Conservation (phyloP, 2,888 invertebrate genomes). For the Apodemia zela region DNA sequence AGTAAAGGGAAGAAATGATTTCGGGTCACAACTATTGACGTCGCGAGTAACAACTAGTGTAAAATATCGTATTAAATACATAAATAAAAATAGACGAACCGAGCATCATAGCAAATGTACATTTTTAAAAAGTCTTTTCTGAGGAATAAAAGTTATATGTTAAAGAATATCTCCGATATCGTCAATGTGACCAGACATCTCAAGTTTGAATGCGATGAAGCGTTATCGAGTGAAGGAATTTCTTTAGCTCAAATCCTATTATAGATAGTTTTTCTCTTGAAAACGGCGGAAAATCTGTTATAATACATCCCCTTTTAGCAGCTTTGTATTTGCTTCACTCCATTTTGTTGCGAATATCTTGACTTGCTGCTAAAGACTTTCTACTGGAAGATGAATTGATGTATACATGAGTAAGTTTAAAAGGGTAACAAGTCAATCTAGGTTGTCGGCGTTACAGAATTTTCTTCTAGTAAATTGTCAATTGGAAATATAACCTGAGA, state of each 20-base stretch:
- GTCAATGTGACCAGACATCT: background rate
- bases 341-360: background rate
- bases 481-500: no score
- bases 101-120: no score
- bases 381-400: background rate
- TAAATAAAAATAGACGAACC: no score
- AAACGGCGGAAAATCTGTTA: background rate
- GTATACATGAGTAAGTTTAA: background rate
- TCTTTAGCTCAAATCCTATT: conserved; percentile 8
- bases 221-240: conserved; percentile 9
- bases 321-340: background rate
- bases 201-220: conserved; percentile 8
- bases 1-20: no score
- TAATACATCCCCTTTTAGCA: background rate
- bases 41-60: no score
- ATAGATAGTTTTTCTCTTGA: background rate
- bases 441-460: background rate
- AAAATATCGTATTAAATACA: no score
- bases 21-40: no score
- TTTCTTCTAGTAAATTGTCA: no score
- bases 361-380: conserved; percentile 1
- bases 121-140: background rate
- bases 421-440: background rate
- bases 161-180: background rate
- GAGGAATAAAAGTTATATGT: background rate